Conservation (phyloP, 2,888 invertebrate species). For the Onthophagus sagittarius region DNA sequence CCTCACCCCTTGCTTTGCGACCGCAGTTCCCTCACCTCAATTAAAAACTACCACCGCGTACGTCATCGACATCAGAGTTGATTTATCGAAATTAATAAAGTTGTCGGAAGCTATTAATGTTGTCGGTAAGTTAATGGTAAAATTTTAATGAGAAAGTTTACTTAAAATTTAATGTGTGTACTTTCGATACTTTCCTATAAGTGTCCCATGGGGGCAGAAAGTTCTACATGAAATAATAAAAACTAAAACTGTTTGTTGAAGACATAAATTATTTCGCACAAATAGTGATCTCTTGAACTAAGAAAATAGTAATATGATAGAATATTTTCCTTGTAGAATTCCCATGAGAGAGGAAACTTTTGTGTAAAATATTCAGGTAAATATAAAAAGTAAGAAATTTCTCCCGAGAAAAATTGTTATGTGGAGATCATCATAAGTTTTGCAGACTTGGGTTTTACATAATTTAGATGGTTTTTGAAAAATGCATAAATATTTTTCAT, state of each 20-base stretch:
- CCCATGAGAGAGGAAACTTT: not conserved
- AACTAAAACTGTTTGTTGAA: too few species aligned
- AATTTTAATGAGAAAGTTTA: not conserved
- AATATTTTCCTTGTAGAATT: too few species aligned
- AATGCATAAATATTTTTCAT: too few species aligned
- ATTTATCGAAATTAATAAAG: slow-evolving; percentile 2
- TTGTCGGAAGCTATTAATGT: slow-evolving; percentile 3
- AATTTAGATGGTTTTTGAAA: not conserved
- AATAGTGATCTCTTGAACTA: too few species aligned
- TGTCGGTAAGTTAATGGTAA: not conserved
- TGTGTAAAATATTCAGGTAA: not conserved
- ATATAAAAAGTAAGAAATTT: not conserved
- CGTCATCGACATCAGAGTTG: slow-evolving; percentile 4
- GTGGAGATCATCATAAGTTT: not conserved
- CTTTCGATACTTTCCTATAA: too few species aligned
- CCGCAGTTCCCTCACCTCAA: not conserved
- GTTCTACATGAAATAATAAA: too few species aligned
- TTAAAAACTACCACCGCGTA: not conserved
- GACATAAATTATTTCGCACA: too few species aligned
- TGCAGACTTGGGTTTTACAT: not conserved
- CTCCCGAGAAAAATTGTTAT: not conserved
- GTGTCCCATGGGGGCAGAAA: too few species aligned
- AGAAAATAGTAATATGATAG: too few species aligned
- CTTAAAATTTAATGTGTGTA: not conserved
- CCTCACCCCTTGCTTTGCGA: not conserved